phyloP scores from a whole-genome alignment of 2,797 vertebrate genomes.

The Psittacula echo region DNA sequence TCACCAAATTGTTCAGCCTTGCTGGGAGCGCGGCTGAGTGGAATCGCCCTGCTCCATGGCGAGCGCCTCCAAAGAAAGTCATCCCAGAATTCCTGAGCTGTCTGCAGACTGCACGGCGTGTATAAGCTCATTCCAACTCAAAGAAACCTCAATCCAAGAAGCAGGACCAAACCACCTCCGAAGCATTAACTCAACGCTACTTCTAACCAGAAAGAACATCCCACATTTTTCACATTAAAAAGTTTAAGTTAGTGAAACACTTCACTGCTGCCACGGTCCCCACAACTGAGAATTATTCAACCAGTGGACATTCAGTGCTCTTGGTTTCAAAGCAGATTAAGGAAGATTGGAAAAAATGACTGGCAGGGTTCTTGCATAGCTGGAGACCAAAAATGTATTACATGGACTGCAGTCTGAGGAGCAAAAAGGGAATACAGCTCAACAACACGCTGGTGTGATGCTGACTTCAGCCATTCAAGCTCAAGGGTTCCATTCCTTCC shows the following conservation, averaged over 20 bases:
- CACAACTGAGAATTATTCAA: background rate
- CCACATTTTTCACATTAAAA: background rate
- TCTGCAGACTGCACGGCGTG: background rate
- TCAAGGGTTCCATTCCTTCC: background rate
- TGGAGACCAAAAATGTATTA: background rate
- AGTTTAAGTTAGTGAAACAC: background rate
- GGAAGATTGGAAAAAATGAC: background rate
- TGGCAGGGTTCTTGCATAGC: background rate
- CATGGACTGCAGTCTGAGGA: background rate
- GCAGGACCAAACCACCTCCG: background rate
- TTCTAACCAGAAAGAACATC: background rate
- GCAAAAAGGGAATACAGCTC: background rate
- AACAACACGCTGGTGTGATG: background rate
- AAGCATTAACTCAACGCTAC: background rate
- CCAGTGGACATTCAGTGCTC: background rate
- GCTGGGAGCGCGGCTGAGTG: background rate
- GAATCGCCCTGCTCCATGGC: background rate
- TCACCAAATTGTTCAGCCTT: background rate
- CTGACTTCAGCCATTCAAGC: background rate
- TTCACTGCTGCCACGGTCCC: background rate
- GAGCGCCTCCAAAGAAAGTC: background rate
- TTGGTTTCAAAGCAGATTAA: background rate
- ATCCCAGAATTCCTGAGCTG: background rate
- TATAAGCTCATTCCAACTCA: background rate
- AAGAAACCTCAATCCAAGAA: background rate